These are phyloP conservation scores for Autographa pulchrina DNA, from an alignment of 2,888 invertebrate species.

Conservation along the genomic window DNA sequence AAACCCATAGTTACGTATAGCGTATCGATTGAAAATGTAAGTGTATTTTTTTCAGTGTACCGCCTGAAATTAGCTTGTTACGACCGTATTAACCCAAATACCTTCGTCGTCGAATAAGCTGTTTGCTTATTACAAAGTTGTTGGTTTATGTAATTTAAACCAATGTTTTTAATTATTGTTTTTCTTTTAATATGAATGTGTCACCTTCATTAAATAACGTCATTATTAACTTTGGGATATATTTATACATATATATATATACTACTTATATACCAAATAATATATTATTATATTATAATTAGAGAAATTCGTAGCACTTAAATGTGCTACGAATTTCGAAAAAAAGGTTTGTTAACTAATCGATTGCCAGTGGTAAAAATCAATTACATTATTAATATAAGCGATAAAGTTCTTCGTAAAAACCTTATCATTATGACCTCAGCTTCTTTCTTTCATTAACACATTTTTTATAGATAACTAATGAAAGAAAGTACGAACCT, in stretches of 20 bases:
- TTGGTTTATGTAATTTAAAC: background rate
- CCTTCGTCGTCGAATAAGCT: constrained; percentile 28
- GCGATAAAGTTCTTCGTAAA: too few relatives aligned
- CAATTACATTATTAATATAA: too few relatives aligned
- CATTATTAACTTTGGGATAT: background rate
- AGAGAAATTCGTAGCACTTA: too few relatives aligned
- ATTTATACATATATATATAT: too few relatives aligned
- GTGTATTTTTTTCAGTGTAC: constrained; percentile 22
- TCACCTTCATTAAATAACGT: background rate
- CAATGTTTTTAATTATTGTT: background rate
- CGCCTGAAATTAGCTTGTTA: constrained; percentile 27
- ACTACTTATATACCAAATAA: too few relatives aligned
- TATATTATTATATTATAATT: too few relatives aligned
- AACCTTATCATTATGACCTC: background rate
- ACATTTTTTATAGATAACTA: background rate
- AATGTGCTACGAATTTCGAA: too few relatives aligned
- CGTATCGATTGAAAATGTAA: constrained; percentile 29
- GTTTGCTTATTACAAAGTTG: constrained; percentile 11
- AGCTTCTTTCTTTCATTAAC: background rate
- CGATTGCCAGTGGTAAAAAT: too few relatives aligned
- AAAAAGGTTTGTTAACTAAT: background rate
- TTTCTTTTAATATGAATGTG: background rate
- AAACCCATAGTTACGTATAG: background rate
- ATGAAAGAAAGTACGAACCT: background rate
- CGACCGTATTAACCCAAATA: constrained; percentile 48